Percentiles rank a stretch among this genome's conserved stretches.
Conservation (phyloP, 2,113 vertebrate genomes). For the Larimichthys crocea region DNA sequence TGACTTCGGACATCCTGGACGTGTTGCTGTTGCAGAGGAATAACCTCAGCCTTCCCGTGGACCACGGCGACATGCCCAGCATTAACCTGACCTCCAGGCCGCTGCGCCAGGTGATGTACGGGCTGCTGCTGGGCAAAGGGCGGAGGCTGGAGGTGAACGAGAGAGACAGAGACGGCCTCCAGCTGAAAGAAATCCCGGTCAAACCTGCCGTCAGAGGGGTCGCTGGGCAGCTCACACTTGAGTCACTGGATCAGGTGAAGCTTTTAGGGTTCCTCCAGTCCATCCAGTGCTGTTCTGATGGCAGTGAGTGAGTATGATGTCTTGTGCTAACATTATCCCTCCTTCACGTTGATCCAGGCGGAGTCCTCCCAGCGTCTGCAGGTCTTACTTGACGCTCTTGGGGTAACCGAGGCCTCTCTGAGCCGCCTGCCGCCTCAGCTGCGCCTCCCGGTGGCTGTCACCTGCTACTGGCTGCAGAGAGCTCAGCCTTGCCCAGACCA, state of each 20-base stretch:
- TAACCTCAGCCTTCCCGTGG: constrained; percentile 70
- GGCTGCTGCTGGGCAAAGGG: constrained; percentile 78
- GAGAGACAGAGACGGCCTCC: constrained; percentile 79
- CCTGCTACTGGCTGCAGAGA: constrained; percentile 85
- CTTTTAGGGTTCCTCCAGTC: background rate
- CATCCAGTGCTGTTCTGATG: too few relatives aligned
- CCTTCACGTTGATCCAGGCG: constrained; percentile 63
- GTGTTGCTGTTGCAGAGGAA: constrained; percentile 74
- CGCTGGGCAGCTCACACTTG: constrained; percentile 58
- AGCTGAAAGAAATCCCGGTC: constrained; percentile 74
- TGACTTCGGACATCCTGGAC: constrained; percentile 81
- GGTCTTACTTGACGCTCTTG: constrained; percentile 85
- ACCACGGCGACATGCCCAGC: constrained; percentile 76
- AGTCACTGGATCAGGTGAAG: constrained; percentile 84
- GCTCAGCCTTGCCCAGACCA: constrained; percentile 71
- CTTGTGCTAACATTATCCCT: too few relatives aligned
- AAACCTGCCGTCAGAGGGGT: constrained; percentile 55
- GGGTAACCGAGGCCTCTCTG: constrained; percentile 72
- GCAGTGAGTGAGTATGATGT: too few relatives aligned
- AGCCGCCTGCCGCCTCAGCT: constrained; percentile 75
- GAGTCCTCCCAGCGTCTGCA: constrained; percentile 55
- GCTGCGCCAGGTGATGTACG: constrained; percentile 88
- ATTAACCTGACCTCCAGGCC: constrained; percentile 77
- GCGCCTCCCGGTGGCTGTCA: constrained; percentile 83
- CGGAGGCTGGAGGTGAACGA: constrained; percentile 74